These are phyloP conservation scores for Caenorhabditis sp. DNA, from an alignment of 2,888 invertebrate species.

Conservation along the genomic window DNA sequence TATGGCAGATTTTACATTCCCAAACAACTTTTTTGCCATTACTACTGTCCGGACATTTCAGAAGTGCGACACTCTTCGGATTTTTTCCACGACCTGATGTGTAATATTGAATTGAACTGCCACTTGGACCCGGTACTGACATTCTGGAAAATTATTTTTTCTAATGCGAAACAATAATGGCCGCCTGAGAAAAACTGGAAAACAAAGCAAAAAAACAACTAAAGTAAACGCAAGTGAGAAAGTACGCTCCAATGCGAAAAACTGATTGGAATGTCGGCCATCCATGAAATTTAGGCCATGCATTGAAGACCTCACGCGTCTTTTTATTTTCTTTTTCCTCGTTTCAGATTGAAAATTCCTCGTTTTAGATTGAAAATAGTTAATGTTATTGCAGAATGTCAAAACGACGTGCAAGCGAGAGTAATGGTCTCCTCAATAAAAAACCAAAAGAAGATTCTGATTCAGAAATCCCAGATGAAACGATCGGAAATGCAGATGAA, in stretches of 20 bases:
- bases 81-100: background rate
- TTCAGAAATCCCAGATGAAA: background rate
- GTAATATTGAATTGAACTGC: conserved; percentile 3
- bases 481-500: background rate
- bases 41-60: conserved; percentile 1
- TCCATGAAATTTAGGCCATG: background rate
- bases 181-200: too few relatives aligned
- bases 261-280: too few relatives aligned
- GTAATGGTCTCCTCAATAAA: background rate
- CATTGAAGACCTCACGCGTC: too few relatives aligned
- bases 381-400: background rate
- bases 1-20: conserved; percentile 52
- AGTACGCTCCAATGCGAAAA: too few relatives aligned
- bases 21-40: background rate
- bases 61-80: background rate
- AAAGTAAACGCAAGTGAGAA: too few relatives aligned
- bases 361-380: background rate
- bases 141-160: background rate
- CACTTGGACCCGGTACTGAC: background rate
- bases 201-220: too few relatives aligned
- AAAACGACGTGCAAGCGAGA: background rate
- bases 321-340: background rate
- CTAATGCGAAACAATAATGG: too few relatives aligned
- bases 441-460: background rate
- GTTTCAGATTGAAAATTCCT: background rate